Conservation (phyloP, 2,113 vertebrate genomes). For the Hiodon tergisus region DNA sequence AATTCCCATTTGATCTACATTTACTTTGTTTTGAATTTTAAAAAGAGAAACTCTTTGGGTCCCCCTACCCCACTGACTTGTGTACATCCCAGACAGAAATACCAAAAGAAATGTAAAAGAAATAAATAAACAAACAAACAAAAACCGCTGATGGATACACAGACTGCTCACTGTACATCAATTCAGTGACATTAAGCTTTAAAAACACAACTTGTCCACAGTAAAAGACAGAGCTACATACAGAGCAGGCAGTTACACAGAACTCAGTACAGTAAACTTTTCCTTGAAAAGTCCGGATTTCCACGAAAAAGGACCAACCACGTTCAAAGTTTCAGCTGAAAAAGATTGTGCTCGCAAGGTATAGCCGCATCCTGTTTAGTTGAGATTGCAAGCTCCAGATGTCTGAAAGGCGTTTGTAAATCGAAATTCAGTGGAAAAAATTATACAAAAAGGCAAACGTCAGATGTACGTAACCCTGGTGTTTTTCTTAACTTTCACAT, state of each 20-base stretch:
- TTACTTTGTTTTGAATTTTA: neutral
- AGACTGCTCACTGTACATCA: conserved; percentile 22
- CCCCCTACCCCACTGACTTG: conserved; percentile 11
- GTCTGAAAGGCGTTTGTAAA: neutral
- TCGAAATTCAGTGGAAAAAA: neutral
- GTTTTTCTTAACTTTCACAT: neutral
- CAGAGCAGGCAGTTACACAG: conserved; percentile 15
- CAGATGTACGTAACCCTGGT: conserved; percentile 15
- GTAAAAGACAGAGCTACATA: conserved; percentile 7
- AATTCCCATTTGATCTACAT: conserved; percentile 1
- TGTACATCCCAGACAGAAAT: conserved; percentile 22
- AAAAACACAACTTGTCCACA: conserved; percentile 26
- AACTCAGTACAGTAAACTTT: conserved; percentile 8
- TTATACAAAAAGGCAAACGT: neutral
- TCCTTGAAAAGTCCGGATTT: conserved; percentile 16
- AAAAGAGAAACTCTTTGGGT: neutral
- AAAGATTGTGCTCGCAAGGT: conserved; percentile 43
- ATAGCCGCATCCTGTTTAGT: conserved; percentile 15
- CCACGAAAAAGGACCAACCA: conserved; percentile 5
- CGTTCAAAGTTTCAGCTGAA: conserved; percentile 30
- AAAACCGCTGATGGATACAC: conserved; percentile 9
- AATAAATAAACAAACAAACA: neutral
- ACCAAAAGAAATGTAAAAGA: conserved; percentile 11
- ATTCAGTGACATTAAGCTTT: conserved; percentile 21
- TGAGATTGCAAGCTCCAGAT: conserved; percentile 5